Percentiles rank a stretch among this genome's conserved stretches.
Evolutionary conservation across 2,113 vertebrate genomes (phyloP).

Genomic region (Gobiocypris rarus): DNA sequence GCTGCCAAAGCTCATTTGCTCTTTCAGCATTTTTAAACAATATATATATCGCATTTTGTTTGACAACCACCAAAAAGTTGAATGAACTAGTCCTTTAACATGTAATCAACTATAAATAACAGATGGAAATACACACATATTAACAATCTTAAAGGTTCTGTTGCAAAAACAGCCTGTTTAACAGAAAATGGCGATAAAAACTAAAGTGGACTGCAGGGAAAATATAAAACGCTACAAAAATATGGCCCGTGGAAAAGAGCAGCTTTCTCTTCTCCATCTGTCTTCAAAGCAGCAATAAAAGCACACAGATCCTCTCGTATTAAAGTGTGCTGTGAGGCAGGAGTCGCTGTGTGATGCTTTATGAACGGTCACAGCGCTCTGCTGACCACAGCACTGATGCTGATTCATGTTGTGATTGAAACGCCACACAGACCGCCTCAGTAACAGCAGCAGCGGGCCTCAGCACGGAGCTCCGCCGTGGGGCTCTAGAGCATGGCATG

Average conservation of each 20-base stretch:
- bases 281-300: background rate
- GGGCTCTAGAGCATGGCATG: background rate
- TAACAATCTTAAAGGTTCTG: background rate
- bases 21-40: background rate
- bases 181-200: background rate
- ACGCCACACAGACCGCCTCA: background rate
- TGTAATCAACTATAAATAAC: background rate
- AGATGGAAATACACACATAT: background rate
- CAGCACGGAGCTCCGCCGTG: conserved; percentile 3
- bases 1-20: background rate
- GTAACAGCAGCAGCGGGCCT: conserved; percentile 1
- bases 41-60: background rate
- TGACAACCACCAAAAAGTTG: background rate
- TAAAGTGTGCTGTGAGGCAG: background rate
- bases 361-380: background rate
- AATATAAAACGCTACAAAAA: background rate
- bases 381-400: background rate
- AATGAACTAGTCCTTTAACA: background rate
- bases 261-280: background rate
- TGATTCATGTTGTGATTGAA: background rate
- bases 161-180: background rate
- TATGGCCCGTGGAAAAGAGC: background rate
- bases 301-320: background rate
- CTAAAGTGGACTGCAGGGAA: background rate
- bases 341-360: conserved; percentile 1